These are phyloP conservation scores for Psittacula echo DNA, from an alignment of 2,797 vertebrate species.

Conservation along the genomic window DNA sequence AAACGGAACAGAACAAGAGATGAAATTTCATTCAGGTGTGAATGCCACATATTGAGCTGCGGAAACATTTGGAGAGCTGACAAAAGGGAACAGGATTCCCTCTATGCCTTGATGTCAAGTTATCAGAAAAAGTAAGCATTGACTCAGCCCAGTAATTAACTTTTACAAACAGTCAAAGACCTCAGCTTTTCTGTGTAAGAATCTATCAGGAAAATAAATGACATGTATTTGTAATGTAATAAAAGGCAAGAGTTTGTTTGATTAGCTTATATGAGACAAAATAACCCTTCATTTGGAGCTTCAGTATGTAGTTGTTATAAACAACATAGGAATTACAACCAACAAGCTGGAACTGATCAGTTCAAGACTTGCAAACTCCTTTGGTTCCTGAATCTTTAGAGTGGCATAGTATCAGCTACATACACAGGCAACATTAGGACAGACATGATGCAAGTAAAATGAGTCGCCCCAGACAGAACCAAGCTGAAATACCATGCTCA, in stretches of 20 bases:
- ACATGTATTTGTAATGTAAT: background rate
- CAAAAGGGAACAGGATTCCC: background rate
- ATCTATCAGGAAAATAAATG: background rate
- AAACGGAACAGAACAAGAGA: conserved; percentile 62
- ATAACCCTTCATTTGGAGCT: background rate
- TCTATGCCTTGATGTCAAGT: background rate
- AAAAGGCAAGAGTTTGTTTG: background rate
- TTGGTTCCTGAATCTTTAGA: background rate
- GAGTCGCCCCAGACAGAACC: background rate
- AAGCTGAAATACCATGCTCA: background rate
- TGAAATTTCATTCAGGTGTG: conserved; percentile 48
- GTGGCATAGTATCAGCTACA: fast-evolving
- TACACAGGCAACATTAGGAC: fast-evolving
- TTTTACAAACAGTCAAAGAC: background rate
- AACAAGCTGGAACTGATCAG: background rate
- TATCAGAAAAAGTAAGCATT: conserved; percentile 18
- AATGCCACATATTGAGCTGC: conserved; percentile 53
- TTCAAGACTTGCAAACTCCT: background rate
- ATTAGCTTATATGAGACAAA: background rate
- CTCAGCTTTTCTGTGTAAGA: background rate
- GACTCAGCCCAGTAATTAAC: conserved; percentile 27
- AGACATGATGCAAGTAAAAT: fast-evolving
- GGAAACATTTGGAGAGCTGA: conserved; percentile 42
- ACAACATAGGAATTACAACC: background rate
- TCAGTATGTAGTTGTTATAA: background rate